Base-by-base conservation (phyloP, 2,113 vertebrate species). In the Actenoides lindsayi region DNA sequence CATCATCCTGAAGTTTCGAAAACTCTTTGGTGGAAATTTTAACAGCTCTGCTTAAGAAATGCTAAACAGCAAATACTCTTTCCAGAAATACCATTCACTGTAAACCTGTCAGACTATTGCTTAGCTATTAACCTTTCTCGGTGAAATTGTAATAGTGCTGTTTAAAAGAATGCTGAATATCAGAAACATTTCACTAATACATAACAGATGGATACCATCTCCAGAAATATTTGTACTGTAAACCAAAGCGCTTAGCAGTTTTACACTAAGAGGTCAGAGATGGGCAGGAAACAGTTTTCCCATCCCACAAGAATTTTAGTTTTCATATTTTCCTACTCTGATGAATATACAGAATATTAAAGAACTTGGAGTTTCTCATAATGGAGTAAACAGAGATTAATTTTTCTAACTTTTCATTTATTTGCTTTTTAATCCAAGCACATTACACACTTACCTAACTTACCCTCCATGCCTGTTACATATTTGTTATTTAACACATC, bases 211-310 rank as follows among this genome's bases (percentile, higher is more conserved):
- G 96, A 60, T 95, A 90, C 62, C 89, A 89, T 73, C 90, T 71
- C 83, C 92, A 95, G 93, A 96, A 97, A 97, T 96, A 97, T 95
- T 97, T 96, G 89, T 93, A 89, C 95, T 95, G 89, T 91, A 95
- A 96, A 97, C 90, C 81, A 94, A 92, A 92, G 91, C 6, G 63
- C 89, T 91, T 94, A 93, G 89, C 96, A 92, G 91, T 94, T 95
- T 95, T 96, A 91, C 81, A 94, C 89, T 91, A 39, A 93, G 91
- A 94, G 94, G 83, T 95, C 96, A 96, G 83, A 96, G 91, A 94
- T 93, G 87, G 93, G 92, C 94, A 97, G 92, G 90, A 96, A 97
- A 90, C 87, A 90, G 91, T 97, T 95, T 94, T 96, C 86, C 94
- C 81, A 89, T 94, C 70, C 89, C 87, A 89, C 89, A 96, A 94